Evolutionary conservation across 64 coral and sea anemone genomes (phyloP).

Genomic region (Pocillopora verrucosa): DNA sequence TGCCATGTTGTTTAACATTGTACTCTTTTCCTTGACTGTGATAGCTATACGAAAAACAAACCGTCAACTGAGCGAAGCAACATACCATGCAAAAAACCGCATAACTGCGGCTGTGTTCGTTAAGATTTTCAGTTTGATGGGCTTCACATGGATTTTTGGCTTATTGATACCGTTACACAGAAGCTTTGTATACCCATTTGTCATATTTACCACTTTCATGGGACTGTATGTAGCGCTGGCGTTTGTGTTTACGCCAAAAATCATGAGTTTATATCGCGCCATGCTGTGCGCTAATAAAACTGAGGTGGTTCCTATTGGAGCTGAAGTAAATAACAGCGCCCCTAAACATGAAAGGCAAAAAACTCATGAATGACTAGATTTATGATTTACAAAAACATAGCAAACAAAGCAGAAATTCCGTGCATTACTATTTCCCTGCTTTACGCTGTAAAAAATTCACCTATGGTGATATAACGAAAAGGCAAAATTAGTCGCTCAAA

Average conservation of each 20-base stretch:
- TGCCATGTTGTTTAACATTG: not conserved
- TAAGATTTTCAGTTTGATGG: slow-evolving; percentile 20
- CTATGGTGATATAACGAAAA: no score
- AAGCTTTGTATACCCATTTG: slow-evolving; percentile 19
- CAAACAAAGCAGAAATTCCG: no score
- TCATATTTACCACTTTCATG: slow-evolving; percentile 17
- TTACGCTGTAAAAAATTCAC: no score
- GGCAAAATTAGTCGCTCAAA: no score
- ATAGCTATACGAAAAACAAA: slow-evolving; percentile 22
- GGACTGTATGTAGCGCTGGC: slow-evolving; percentile 37
- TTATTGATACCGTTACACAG: not conserved
- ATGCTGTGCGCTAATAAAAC: not conserved
- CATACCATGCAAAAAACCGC: not conserved
- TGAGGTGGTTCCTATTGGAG: no score
- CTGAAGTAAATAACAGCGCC: no score
- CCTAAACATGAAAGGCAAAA: no score
- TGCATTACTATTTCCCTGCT: no score
- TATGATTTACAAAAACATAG: no score
- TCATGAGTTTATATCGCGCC: not conserved
- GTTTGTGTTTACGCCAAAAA: slow-evolving; percentile 26
- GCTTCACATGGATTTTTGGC: slow-evolving; percentile 52
- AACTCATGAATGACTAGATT: no score
- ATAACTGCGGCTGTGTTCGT: not conserved
- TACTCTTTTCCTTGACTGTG: slow-evolving; percentile 38
- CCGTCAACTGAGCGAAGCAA: not conserved